Evolutionary conservation across 2,113 vertebrate genomes (phyloP).

Genomic region (Monopterus albus): DNA sequence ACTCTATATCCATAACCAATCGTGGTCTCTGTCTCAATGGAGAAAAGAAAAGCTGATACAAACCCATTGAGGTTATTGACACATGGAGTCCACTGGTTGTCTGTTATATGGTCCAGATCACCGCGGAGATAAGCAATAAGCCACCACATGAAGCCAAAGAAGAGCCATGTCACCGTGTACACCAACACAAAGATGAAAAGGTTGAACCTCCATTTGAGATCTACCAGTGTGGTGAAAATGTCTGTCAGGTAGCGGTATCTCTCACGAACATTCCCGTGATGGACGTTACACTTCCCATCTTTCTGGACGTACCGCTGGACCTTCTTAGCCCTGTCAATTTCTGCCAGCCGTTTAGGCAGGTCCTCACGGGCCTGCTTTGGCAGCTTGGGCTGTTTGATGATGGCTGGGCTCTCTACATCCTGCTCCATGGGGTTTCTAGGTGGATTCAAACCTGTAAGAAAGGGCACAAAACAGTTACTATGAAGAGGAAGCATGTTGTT

Average conservation of each 20-base stretch:
- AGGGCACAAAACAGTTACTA: conserved; percentile 51
- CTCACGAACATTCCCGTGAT: conserved; percentile 96
- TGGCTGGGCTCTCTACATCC: conserved; percentile 95
- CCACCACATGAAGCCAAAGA: conserved; percentile 99
- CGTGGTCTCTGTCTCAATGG: conserved; percentile 98
- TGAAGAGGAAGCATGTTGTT: too few species aligned
- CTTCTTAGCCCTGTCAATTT: conserved; percentile 86
- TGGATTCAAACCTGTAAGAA: conserved; percentile 85
- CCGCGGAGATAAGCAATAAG: conserved; percentile 96
- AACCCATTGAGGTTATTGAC: conserved; percentile 98
- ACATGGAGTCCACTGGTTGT: conserved; percentile 93
- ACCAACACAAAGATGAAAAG: conserved; percentile 97
- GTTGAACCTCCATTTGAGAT: conserved; percentile 98
- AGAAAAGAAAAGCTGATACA: conserved; percentile 98
- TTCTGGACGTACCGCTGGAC: conserved; percentile 97
- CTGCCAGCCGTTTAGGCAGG: conserved; percentile 86
- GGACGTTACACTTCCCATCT: conserved; percentile 98
- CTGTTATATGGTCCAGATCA: conserved; percentile 94
- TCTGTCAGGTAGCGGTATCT: conserved; percentile 97
- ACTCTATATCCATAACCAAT: conserved; percentile 99
- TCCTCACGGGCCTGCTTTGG: conserved; percentile 93
- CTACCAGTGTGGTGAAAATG: conserved; percentile 98
- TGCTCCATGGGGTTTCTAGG: conserved; percentile 93
- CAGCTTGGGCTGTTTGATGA: conserved; percentile 89
- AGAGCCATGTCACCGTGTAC: conserved; percentile 98